phyloP scores from a whole-genome alignment of 2,888 invertebrate species.

The Sycophila texana region DNA sequence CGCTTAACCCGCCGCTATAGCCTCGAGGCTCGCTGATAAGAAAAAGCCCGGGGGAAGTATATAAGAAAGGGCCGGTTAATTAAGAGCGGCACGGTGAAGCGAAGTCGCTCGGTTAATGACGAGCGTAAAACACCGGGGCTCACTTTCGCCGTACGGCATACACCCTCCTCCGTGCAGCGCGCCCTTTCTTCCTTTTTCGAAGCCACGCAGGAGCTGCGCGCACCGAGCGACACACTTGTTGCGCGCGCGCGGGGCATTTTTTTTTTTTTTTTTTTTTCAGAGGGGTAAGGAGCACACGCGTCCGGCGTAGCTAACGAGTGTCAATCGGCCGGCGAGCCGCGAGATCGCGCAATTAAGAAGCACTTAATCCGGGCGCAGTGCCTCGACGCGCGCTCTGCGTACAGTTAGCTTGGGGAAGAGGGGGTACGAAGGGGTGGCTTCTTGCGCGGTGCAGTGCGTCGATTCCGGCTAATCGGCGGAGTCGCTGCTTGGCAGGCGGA shows the following conservation, averaged over 20 bases:
- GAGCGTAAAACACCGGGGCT: conserved; percentile 32
- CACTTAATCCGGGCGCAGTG: conserved; percentile 36
- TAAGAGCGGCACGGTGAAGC: not conserved
- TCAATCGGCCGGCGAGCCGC: not conserved
- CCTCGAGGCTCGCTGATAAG: not conserved
- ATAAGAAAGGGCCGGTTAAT: conserved; percentile 15
- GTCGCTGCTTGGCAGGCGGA: conserved; percentile 8
- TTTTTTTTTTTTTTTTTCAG: not conserved
- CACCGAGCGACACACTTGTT: conserved; percentile 15
- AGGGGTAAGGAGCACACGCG: not conserved
- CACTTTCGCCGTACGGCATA: conserved; percentile 16
- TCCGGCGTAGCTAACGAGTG: conserved; percentile 24
- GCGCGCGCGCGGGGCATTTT: not conserved
- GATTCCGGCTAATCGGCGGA: conserved; percentile 21
- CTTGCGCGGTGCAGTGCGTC: not conserved
- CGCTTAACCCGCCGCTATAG: not conserved
- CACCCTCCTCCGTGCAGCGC: not conserved
- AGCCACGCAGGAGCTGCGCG: not conserved
- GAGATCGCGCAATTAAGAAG: conserved; percentile 33
- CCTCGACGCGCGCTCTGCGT: too few relatives aligned
- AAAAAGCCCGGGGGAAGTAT: not conserved
- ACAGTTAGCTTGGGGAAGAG: not conserved
- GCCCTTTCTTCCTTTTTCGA: not conserved
- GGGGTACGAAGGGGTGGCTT: too few relatives aligned
- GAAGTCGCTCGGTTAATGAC: conserved; percentile 20